A percentile compares a stretch with the other conserved stretches of the same genome.
Evolutionary conservation across 2,888 invertebrate species (phyloP).

Genomic region (Poecilobothrus nobilitatus): DNA sequence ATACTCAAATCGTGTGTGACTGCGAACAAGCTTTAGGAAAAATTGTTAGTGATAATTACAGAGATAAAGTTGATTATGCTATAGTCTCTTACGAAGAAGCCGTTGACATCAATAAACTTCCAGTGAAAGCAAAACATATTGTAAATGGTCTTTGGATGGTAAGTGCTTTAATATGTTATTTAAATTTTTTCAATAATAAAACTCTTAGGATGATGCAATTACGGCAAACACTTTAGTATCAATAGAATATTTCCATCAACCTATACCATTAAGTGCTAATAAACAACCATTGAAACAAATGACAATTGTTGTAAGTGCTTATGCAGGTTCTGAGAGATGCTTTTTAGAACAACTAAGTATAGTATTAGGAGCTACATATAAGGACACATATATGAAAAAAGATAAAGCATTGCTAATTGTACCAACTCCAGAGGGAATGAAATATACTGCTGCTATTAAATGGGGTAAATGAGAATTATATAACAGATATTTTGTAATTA

Average conservation of each 20-base stretch:
- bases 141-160: conserved; percentile 41
- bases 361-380: conserved; percentile 60
- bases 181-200: no score
- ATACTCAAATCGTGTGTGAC: conserved; percentile 41
- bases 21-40: conserved; percentile 52
- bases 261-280: conserved; percentile 48
- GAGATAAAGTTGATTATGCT: conserved; percentile 55
- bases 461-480: conserved; percentile 51
- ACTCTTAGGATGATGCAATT: conserved; percentile 37
- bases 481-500: no score
- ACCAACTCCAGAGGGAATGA: conserved; percentile 63
- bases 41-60: conserved; percentile 44
- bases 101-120: conserved; percentile 28
- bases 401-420: conserved; percentile 78
- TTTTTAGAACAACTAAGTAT: conserved; percentile 63
- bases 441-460: conserved; percentile 71
- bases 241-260: conserved; percentile 63
- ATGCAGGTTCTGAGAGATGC: conserved; percentile 61
- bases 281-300: conserved; percentile 54
- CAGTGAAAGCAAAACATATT: conserved; percentile 33
- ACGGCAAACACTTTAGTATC: conserved; percentile 51
- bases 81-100: conserved; percentile 50
- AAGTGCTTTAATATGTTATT: conserved; percentile 19
- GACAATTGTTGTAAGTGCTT: conserved; percentile 72
- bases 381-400: conserved; percentile 59